Evolutionary conservation across 2,113 vertebrate genomes (phyloP).

Genomic region (Odocoileus virginianus): DNA sequence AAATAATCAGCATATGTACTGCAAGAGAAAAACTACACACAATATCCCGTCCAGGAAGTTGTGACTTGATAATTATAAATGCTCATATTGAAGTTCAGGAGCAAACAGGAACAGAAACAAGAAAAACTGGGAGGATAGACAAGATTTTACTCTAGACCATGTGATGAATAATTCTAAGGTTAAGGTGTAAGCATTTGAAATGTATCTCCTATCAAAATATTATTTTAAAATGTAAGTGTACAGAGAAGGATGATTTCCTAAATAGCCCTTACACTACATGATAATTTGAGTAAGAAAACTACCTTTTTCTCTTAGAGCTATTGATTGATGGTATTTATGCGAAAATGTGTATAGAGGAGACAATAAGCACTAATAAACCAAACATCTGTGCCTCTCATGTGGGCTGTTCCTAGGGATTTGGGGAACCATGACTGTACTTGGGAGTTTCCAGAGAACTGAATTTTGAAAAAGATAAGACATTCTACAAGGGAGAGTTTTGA

Average conservation of each 20-base stretch:
- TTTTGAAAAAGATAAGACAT: neutral
- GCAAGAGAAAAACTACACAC: neutral
- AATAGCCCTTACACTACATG: neutral
- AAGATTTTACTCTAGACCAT: neutral
- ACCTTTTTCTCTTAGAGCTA: neutral
- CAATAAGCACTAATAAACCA: neutral
- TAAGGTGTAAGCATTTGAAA: neutral
- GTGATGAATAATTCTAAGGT: neutral
- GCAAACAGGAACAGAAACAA: neutral
- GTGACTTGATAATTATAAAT: neutral
- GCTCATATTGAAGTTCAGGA: neutral
- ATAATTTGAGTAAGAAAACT: neutral
- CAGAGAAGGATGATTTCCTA: neutral
- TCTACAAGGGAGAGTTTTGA: neutral
- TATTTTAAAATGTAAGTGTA: neutral
- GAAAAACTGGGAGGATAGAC: neutral
- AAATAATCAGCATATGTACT: neutral
- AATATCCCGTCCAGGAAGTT: neutral
- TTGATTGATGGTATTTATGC: neutral
- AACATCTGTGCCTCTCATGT: neutral
- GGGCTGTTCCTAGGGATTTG: neutral
- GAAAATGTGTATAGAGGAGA: neutral
- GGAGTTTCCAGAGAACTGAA: neutral
- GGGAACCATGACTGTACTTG: neutral
- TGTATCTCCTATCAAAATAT: neutral